Percentiles rank a stretch among this genome's conserved stretches.
Conservation (phyloP, 2,113 vertebrate species). For the Xiphophorus maculatus region DNA sequence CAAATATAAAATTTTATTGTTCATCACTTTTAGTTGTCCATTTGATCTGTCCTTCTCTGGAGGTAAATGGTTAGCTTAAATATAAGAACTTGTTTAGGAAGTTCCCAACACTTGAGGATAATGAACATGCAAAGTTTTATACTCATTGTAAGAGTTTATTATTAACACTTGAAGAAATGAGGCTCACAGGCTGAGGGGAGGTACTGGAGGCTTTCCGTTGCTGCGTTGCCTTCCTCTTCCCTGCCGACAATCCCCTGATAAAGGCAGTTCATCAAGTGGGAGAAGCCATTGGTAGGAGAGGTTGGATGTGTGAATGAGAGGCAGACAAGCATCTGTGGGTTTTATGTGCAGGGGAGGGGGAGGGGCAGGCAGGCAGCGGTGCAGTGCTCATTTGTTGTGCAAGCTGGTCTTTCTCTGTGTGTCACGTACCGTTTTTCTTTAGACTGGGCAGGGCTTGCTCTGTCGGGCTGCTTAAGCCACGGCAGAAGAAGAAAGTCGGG, state of each 20-base stretch:
- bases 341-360: constrained; percentile 48
- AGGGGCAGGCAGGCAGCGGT: constrained; percentile 60
- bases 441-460: constrained; percentile 51
- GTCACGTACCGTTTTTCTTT: constrained; percentile 35
- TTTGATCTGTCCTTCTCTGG: background rate
- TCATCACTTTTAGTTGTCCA: background rate
- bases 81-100: background rate
- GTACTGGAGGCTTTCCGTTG: constrained; percentile 13
- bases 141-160: background rate
- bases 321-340: constrained; percentile 52
- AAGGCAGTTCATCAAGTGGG: constrained; percentile 32
- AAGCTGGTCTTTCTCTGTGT: constrained; percentile 47
- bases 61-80: background rate
- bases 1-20: background rate
- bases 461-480: constrained; percentile 67
- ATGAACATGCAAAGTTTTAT: background rate
- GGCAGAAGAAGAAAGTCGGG: background rate
- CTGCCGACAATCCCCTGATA: constrained; percentile 13
- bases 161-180: background rate
- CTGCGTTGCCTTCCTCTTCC: background rate
- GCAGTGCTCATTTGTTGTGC: constrained; percentile 69
- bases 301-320: constrained; percentile 52
- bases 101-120: background rate
- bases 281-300: constrained; percentile 20
- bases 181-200: background rate